Base-by-base conservation (phyloP, 2,888 invertebrate genomes). In the Tenthredo distinguenda region DNA sequence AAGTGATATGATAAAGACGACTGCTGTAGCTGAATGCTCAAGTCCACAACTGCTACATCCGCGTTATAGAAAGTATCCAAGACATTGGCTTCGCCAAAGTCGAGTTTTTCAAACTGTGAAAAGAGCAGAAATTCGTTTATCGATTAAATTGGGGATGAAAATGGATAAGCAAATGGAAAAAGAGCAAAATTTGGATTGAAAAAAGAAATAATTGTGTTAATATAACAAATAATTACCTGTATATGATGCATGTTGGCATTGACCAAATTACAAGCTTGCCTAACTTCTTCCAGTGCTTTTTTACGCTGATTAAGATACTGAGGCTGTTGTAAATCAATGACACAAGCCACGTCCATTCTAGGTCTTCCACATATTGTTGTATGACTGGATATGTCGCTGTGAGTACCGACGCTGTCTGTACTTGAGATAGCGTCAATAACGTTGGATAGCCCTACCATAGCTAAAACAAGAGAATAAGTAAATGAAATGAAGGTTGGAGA, bases 61-160 rank as follows among this genome's bases (percentile, higher is more conserved):
- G 99, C 99, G 95, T 99, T 99, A 94, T 99, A 99, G 94, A 99
- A 99, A 88, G 96, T 97, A 93, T 99, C 99, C 90, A 99, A 94
- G 0, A 98, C 98, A 93, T 98, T 98, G 18, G 98, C 97, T 94
- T 99, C 99, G 0, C 99, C 99, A 94, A 99, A 99, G 94, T 99
- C 99, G 88, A 99, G 94, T 93, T 98, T 98, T 93, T 99, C 98
- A 95, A 99, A 99, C 97, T 98, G 94, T 86, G 95, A 95, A 86
- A 34, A 76, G n/a, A 40, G 18, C 3, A 40, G 43, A 47, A 18
- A 12, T 62, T 55, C 15, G 31, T 72, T 74, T 0, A 9, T 43
- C n/a, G 55, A 31, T 15, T 43, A 9, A 15, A 31, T 43, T 4
- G 43, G 26, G 4, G 12, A 9, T 31, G n/a, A 12, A 0, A 31